Evolutionary conservation across 2,888 invertebrate genomes (phyloP).

Genomic region (Chouioia cunea): DNA sequence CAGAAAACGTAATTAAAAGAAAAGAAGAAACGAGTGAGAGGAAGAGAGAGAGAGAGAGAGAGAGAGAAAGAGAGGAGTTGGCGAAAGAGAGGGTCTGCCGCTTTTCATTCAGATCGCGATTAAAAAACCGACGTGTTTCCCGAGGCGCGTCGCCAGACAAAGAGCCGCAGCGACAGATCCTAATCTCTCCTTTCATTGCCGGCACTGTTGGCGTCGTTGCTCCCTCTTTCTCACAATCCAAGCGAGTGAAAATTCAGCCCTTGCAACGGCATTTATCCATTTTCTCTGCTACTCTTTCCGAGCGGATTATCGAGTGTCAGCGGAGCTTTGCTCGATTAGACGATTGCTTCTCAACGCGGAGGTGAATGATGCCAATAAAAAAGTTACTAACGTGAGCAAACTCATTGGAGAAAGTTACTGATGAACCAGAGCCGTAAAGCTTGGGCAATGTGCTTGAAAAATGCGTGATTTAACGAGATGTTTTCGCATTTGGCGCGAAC

Average conservation of each 20-base stretch:
- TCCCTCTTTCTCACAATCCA: too few species aligned
- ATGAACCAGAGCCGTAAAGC: neutral
- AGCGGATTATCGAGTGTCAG: too few species aligned
- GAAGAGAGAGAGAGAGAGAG: neutral
- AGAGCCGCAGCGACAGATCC: constrained; percentile 9
- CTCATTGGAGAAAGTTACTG: too few species aligned
- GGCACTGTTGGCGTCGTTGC: too few species aligned
- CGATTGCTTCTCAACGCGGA: too few species aligned
- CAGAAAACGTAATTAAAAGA: constrained; percentile 28
- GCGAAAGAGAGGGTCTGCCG: constrained; percentile 8
- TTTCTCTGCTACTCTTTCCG: too few species aligned
- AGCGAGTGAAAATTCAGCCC: too few species aligned
- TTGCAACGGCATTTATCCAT: too few species aligned
- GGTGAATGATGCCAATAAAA: too few species aligned
- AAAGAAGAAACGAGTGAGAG: constrained; percentile 5
- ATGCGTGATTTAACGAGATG: constrained; percentile 61
- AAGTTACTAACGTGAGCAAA: too few species aligned
- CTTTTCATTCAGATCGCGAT: constrained; percentile 24
- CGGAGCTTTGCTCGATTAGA: too few species aligned
- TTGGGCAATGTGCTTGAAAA: neutral
- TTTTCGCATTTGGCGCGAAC: constrained; percentile 61
- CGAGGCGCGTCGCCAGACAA: constrained; percentile 11
- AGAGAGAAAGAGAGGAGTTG: neutral
- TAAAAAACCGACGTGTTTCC: constrained; percentile 26
- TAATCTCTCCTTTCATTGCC: constrained; percentile 19